Evolutionary conservation across 2,888 invertebrate genomes (phyloP).

Genomic region (Cataglyphis albicans): DNA sequence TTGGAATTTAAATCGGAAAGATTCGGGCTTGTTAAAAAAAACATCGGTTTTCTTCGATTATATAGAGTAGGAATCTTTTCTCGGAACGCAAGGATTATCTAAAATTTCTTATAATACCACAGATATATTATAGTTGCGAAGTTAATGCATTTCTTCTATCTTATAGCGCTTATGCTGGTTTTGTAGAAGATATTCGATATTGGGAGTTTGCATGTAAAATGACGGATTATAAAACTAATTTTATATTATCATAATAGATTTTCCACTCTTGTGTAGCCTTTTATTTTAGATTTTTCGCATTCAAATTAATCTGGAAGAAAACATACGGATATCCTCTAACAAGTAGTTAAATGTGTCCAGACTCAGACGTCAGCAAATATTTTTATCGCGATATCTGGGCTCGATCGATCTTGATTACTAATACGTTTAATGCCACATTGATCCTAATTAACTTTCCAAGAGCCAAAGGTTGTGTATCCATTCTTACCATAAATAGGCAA

Average conservation of each 20-base stretch:
- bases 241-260: not conserved
- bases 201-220: not conserved
- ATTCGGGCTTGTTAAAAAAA: not conserved
- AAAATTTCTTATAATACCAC: not conserved
- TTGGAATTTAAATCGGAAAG: not conserved
- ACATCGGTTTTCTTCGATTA: not conserved
- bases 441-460: not conserved
- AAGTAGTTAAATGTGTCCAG: constrained; percentile 63
- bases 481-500: not conserved
- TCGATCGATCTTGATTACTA: constrained; percentile 64
- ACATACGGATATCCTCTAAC: not conserved
- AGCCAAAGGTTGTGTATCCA: not conserved
- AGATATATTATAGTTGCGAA: not conserved
- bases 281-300: not conserved
- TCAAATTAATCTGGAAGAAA: not conserved
- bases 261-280: not conserved
- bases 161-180: not conserved
- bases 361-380: constrained; percentile 64
- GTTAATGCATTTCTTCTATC: not conserved
- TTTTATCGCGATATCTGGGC: constrained; percentile 59
- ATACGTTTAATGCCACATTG: constrained; percentile 50
- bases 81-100: not conserved
- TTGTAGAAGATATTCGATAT: constrained; percentile 7
- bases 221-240: not conserved
- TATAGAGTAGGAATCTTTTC: not conserved